Conservation (phyloP, 2,797 vertebrate genomes). For the Sciurus carolinensis region DNA sequence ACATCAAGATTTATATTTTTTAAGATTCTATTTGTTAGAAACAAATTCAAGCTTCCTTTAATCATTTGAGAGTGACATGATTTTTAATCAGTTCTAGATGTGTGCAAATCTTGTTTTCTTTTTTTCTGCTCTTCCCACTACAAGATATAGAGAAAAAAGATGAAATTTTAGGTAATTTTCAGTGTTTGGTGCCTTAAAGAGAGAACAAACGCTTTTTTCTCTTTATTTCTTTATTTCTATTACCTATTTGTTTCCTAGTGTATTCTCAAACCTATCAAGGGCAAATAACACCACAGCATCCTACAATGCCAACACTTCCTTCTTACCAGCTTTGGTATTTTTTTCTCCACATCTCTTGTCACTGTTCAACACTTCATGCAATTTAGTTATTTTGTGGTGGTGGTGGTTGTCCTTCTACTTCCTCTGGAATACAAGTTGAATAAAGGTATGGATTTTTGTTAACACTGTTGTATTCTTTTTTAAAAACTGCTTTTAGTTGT, state of each 20-base stretch:
- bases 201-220: neutral
- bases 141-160: neutral
- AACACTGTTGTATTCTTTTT: neutral
- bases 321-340: neutral
- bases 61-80: neutral
- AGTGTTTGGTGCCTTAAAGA: slow-evolving; percentile 26
- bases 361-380: neutral
- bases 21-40: slow-evolving; percentile 40
- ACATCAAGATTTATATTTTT: slow-evolving; percentile 1
- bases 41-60: neutral
- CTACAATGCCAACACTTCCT: neutral
- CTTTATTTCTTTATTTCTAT: neutral
- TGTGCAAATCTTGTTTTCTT: slow-evolving; percentile 1
- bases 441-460: neutral
- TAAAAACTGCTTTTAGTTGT: too few species aligned
- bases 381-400: neutral
- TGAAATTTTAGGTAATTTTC: neutral
- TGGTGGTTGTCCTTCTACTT: neutral
- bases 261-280: neutral
- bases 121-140: neutral
- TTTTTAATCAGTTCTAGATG: neutral
- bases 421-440: neutral
- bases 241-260: slow-evolving; percentile 30
- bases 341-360: neutral
- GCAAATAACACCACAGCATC: neutral